These are phyloP conservation scores for Jordanella pulchra DNA, from an alignment of 2,797 vertebrate genomes.

Conservation along the genomic window DNA sequence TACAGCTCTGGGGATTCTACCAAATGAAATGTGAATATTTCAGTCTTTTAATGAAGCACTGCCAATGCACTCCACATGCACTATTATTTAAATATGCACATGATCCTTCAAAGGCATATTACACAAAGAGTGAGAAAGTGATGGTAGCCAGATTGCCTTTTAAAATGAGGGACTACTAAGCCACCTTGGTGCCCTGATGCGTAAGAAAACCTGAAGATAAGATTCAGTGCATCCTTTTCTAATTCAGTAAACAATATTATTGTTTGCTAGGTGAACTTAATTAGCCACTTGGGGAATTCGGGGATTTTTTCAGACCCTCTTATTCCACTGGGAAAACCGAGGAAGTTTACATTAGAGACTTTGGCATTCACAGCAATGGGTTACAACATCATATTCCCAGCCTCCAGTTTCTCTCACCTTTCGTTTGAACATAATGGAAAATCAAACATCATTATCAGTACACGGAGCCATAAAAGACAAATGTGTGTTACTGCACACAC, in stretches of 20 bases:
- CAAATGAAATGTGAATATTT: slow-evolving; percentile 75
- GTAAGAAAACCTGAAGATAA: slow-evolving; percentile 59
- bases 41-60: slow-evolving; percentile 75
- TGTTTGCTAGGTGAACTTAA: slow-evolving; percentile 61
- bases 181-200: slow-evolving; percentile 46
- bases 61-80: slow-evolving; percentile 57
- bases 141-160: slow-evolving; percentile 60
- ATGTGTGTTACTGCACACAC: slow-evolving; percentile 71
- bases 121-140: slow-evolving; percentile 59
- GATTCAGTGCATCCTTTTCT: slow-evolving; percentile 56
- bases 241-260: slow-evolving; percentile 53
- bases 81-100: slow-evolving; percentile 65
- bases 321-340: slow-evolving; percentile 49
- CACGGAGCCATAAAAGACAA: slow-evolving; percentile 75
- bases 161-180: slow-evolving; percentile 58
- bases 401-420: slow-evolving; percentile 59
- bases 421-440: slow-evolving; percentile 75
- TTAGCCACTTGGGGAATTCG: slow-evolving; percentile 54
- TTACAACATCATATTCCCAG: slow-evolving; percentile 46
- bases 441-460: slow-evolving; percentile 81
- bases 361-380: slow-evolving; percentile 54
- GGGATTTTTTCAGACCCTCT: slow-evolving; percentile 42
- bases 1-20: slow-evolving; percentile 63
- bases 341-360: slow-evolving; percentile 55
- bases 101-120: slow-evolving; percentile 66